Evolutionary conservation across 2,113 vertebrate species (phyloP).

Genomic region (Malurus alboscapulatus): DNA sequence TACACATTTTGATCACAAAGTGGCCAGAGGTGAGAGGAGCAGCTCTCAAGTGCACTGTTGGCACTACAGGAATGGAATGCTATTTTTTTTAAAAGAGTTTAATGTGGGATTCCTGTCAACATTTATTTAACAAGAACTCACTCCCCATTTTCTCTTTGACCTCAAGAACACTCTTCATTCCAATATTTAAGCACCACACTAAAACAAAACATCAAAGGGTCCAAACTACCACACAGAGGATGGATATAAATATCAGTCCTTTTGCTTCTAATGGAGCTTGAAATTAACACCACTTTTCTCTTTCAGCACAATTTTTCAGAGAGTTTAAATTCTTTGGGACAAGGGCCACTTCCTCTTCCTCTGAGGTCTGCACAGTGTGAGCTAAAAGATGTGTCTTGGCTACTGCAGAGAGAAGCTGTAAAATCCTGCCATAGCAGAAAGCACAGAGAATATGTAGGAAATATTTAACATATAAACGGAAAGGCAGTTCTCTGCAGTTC

Average conservation of each 20-base stretch:
- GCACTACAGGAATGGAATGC: not conserved
- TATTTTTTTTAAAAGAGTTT: not conserved
- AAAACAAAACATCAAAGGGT: not conserved
- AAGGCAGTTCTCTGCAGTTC: not conserved
- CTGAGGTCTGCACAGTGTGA: not conserved
- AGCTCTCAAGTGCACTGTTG: not conserved
- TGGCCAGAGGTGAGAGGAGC: not conserved
- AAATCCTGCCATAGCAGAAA: not conserved
- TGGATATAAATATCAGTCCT: conserved; percentile 7
- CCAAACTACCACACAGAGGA: not conserved
- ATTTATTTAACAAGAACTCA: not conserved
- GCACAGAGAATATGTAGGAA: not conserved
- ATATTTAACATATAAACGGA: not conserved
- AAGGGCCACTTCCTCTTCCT: not conserved
- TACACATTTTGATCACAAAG: not conserved
- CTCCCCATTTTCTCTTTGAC: not conserved
- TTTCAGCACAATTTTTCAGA: not conserved
- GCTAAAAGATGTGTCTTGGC: not conserved
- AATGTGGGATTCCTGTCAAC: not conserved
- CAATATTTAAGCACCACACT: not conserved
- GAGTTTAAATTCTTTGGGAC: not conserved
- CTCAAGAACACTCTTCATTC: not conserved
- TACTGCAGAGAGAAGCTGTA: not conserved
- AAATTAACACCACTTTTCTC: conserved; percentile 15
- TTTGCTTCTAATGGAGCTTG: conserved; percentile 31